These are phyloP conservation scores for Lycophotia porphyrea DNA, from an alignment of 2,888 invertebrate genomes.

Conservation along the genomic window DNA sequence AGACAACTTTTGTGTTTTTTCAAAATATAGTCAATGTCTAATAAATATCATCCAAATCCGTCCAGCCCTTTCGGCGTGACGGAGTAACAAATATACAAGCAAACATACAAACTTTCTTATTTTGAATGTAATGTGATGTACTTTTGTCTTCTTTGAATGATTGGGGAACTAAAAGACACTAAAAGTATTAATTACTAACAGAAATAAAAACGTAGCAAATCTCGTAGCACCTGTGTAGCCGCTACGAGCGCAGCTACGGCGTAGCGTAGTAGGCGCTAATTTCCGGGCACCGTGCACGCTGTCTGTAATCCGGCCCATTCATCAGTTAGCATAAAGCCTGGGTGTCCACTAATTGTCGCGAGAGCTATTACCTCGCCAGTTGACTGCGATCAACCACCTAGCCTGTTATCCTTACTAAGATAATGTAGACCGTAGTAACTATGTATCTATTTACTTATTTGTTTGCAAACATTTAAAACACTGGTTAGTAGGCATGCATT, in stretches of 20 bases:
- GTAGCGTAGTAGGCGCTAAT: slow-evolving; percentile 32
- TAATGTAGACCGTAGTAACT: neutral
- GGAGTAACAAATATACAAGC: neutral
- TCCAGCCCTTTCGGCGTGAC: neutral
- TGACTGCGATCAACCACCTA: slow-evolving; percentile 13
- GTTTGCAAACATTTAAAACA: too few relatives aligned
- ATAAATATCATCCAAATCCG: neutral
- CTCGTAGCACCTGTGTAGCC: slow-evolving; percentile 5
- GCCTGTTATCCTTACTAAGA: neutral
- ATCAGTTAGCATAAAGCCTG: slow-evolving; percentile 43
- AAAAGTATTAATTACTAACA: neutral
- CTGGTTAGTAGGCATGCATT: too few relatives aligned
- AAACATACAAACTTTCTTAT: neutral
- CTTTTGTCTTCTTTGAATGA: neutral
- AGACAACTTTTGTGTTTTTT: neutral
- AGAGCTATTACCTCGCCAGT: slow-evolving; percentile 32
- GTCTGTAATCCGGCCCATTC: slow-evolving; percentile 50
- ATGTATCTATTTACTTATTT: too few relatives aligned
- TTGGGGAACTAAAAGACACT: neutral
- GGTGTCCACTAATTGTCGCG: slow-evolving; percentile 38
- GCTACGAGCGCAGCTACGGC: neutral
- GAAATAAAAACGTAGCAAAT: slow-evolving; percentile 5
- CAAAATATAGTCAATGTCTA: neutral
- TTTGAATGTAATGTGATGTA: neutral
- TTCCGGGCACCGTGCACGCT: slow-evolving; percentile 21